These are phyloP conservation scores for Perca schrenkii DNA, from an alignment of 2,113 vertebrate species.

Conservation along the genomic window DNA sequence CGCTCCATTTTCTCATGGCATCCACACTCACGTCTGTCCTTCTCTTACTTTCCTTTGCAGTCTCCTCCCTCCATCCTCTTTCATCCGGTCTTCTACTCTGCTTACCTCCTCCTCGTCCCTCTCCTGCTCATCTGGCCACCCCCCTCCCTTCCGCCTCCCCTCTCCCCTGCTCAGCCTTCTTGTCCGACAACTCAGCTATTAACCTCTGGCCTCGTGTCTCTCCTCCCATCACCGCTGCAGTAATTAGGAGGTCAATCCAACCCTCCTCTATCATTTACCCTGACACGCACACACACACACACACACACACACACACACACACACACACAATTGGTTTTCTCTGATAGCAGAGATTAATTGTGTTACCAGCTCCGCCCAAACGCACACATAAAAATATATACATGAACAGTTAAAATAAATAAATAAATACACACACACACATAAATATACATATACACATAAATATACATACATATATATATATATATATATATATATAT, in stretches of 20 bases:
- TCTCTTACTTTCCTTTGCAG: neutral
- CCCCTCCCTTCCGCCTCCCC: neutral
- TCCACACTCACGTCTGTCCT: neutral
- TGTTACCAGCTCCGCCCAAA: neutral
- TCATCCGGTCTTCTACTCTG: neutral
- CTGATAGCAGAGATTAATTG: constrained; percentile 27
- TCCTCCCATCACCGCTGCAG: constrained; percentile 93
- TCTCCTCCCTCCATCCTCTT: neutral
- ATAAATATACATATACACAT: too few relatives aligned
- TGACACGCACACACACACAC: constrained; percentile 45
- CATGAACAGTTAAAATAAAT: neutral
- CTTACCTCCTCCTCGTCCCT: neutral
- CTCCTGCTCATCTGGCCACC: neutral
- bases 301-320: constrained; percentile 13
- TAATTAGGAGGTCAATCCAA: constrained; percentile 99
- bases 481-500: too few relatives aligned
- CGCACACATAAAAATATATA: neutral
- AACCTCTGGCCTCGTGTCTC: constrained; percentile 93
- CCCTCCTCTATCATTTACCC: constrained; percentile 94
- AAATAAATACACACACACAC: too few relatives aligned
- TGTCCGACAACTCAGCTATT: constrained; percentile 93
- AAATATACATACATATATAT: neutral
- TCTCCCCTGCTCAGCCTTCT: constrained; percentile 33
- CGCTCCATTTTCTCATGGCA: neutral
- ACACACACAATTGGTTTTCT: neutral